Conservation (phyloP, 2,888 invertebrate species). For the Oscheius myriophilus region DNA sequence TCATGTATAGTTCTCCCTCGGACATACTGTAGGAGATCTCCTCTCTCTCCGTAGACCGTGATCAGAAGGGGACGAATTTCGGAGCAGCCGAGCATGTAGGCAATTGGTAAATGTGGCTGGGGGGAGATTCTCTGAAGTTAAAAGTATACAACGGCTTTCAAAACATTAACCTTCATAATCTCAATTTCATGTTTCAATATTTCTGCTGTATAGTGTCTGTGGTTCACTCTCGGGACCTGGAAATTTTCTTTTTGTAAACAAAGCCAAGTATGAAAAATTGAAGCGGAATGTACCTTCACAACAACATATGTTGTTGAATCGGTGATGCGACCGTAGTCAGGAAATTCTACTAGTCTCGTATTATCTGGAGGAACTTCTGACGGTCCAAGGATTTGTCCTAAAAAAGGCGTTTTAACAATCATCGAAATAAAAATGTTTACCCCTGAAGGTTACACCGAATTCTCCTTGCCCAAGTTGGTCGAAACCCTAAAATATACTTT, state of each 20-base stretch:
- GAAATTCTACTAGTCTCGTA: no score
- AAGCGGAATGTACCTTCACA: no score
- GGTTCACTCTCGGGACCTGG: background rate
- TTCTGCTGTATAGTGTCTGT: background rate
- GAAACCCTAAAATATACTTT: background rate
- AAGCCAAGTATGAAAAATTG: no score
- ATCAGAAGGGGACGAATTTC: constrained; percentile 17
- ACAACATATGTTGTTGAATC: no score
- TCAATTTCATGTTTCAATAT: constrained; percentile 19
- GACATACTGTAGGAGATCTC: constrained; percentile 19
- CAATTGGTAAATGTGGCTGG: constrained; percentile 24
- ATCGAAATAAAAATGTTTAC: no score
- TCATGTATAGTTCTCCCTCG: constrained; percentile 13
- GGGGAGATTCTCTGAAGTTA: constrained; percentile 12
- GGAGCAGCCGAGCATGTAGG: constrained; percentile 30
- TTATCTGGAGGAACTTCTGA: no score
- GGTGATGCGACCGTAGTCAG: no score
- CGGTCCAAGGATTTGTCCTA: no score
- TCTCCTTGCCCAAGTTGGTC: background rate
- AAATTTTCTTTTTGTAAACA: no score
- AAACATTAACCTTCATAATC: constrained; percentile 25
- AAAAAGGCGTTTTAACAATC: no score
- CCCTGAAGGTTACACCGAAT: no score
- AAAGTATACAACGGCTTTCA: background rate
- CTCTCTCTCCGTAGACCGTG: constrained; percentile 21